phyloP scores from a whole-genome alignment of 2,113 vertebrate species.

The Paraplagusia blochii region DNA sequence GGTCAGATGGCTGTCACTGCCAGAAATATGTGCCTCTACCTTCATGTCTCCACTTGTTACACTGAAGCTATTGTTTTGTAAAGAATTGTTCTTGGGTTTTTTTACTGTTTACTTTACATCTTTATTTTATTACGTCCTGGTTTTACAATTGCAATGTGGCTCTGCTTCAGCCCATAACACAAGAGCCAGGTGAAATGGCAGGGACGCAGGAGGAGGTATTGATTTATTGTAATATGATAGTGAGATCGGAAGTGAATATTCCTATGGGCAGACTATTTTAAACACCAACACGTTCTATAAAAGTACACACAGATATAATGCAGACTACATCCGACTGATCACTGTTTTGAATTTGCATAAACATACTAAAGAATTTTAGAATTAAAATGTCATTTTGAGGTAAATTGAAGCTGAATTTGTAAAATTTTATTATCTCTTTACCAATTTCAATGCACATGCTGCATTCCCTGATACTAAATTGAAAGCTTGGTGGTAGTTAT shows the following conservation, averaged over 20 bases:
- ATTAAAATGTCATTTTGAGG: too few relatives aligned
- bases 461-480: too few relatives aligned
- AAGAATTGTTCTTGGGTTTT: too few relatives aligned
- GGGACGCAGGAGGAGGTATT: neutral
- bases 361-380: too few relatives aligned
- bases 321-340: neutral
- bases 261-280: neutral
- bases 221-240: neutral
- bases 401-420: too few relatives aligned
- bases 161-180: slow-evolving; percentile 19
- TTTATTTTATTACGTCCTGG: neutral
- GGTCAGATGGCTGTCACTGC: slow-evolving; percentile 40
- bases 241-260: neutral
- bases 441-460: too few relatives aligned
- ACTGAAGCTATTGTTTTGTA: slow-evolving; percentile 14
- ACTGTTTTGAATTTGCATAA: neutral
- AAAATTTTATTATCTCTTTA: too few relatives aligned
- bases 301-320: slow-evolving; percentile 1
- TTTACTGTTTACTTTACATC: too few relatives aligned
- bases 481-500: too few relatives aligned
- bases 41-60: slow-evolving; percentile 6
- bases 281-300: neutral
- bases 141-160: slow-evolving; percentile 39
- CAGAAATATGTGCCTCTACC: neutral
- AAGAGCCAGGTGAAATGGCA: slow-evolving; percentile 4